These are phyloP conservation scores for Ispidina lecontei DNA, from an alignment of 2,797 vertebrate species.

Conservation along the genomic window DNA sequence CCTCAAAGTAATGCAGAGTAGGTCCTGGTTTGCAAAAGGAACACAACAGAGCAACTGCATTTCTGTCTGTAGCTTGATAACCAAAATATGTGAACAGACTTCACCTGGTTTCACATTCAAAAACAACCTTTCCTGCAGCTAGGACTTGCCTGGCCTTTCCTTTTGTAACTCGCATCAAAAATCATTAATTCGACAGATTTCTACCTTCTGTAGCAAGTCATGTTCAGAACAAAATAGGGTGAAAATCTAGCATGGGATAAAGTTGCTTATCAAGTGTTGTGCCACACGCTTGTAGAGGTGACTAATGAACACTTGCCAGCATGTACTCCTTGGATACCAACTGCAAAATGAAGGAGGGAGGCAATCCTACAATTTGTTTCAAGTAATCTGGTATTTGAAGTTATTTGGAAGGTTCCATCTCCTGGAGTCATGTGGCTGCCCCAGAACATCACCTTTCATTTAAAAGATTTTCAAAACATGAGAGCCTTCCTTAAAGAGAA, in stretches of 20 bases:
- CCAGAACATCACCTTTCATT: background rate
- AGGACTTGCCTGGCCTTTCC: background rate
- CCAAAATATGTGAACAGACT: background rate
- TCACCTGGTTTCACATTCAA: background rate
- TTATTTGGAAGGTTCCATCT: background rate
- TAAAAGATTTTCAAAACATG: background rate
- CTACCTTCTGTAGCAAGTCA: background rate
- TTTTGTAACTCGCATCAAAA: background rate
- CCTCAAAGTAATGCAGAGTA: background rate
- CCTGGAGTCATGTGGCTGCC: background rate
- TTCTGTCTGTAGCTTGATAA: background rate
- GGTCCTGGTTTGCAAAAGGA: background rate
- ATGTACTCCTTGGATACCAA: background rate
- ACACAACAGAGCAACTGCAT: background rate
- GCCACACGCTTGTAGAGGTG: background rate
- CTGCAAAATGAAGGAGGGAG: background rate
- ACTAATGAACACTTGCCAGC: background rate
- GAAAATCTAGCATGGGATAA: background rate
- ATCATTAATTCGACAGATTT: background rate
- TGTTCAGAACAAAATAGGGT: background rate
- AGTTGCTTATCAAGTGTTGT: background rate
- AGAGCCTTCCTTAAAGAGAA: background rate
- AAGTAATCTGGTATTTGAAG: background rate
- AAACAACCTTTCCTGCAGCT: background rate
- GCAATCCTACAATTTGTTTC: background rate